Evolutionary conservation across 2,888 invertebrate species (phyloP).

Genomic region (Mythimna loreyi): DNA sequence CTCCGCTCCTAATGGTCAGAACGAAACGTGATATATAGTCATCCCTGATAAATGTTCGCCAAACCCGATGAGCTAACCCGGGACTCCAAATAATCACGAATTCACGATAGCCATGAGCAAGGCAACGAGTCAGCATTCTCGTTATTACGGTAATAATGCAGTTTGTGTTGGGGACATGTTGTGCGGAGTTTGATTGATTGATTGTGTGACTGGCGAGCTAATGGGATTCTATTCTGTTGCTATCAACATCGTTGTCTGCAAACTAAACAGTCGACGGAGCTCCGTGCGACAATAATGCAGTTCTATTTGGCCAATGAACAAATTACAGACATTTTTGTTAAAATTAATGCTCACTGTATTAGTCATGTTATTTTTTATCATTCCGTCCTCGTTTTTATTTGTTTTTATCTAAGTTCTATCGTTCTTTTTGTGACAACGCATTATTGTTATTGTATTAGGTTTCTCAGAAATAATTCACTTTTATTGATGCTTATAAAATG

Average conservation of each 20-base stretch:
- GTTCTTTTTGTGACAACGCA: background rate
- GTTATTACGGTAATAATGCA: conserved; percentile 35
- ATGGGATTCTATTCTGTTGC: conserved; percentile 49
- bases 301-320: conserved; percentile 4
- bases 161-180: conserved; percentile 43
- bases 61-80: background rate
- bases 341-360: background rate
- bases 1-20: too few species aligned
- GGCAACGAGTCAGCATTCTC: conserved; percentile 11
- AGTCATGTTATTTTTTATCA: background rate
- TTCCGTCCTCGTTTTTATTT: conserved; percentile 5
- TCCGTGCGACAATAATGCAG: conserved; percentile 7
- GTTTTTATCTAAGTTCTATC: background rate
- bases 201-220: conserved; percentile 46
- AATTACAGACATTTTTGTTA: background rate
- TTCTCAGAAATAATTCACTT: too few species aligned
- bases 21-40: too few species aligned
- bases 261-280: conserved; percentile 36
- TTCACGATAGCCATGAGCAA: background rate
- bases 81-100: background rate
- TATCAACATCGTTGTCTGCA: conserved; percentile 50
- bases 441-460: conserved; percentile 1
- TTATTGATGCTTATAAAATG: too few species aligned
- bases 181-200: conserved; percentile 50
- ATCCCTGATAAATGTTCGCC: background rate